Evolutionary conservation across 2,888 invertebrate genomes (phyloP).

Genomic region (Digitonthophagus gazella): DNA sequence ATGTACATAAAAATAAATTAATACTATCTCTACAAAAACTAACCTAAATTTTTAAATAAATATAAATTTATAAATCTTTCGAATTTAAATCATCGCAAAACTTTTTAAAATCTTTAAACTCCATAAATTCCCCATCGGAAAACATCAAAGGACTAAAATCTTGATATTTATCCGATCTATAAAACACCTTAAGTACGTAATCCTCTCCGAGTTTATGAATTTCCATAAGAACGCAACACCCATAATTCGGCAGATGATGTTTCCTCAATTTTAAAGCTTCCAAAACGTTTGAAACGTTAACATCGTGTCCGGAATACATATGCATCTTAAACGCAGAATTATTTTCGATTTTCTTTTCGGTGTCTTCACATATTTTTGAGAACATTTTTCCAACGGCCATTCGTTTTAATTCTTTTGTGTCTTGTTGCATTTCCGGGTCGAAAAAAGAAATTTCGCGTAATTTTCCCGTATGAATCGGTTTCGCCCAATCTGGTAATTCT

Average conservation of each 20-base stretch:
- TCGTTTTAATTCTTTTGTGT: slow-evolving; percentile 63
- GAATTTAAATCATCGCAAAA: neutral
- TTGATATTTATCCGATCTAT: neutral
- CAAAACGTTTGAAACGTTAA: slow-evolving; percentile 74
- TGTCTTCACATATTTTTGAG: slow-evolving; percentile 60
- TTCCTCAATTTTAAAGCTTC: slow-evolving; percentile 68
- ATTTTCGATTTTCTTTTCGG: slow-evolving; percentile 60
- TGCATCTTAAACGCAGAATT: slow-evolving; percentile 56
- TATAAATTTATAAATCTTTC: neutral
- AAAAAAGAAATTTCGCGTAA: slow-evolving; percentile 66
- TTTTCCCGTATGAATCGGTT: slow-evolving; percentile 64
- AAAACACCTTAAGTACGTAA: slow-evolving; percentile 19
- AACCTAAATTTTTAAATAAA: too few species aligned
- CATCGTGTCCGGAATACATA: slow-evolving; percentile 79
- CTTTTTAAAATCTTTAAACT: neutral
- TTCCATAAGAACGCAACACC: slow-evolving; percentile 3
- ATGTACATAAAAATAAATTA: too few species aligned
- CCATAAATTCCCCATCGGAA: neutral
- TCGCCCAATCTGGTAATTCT: slow-evolving; percentile 71
- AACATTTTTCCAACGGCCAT: slow-evolving; percentile 14
- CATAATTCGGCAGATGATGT: slow-evolving; percentile 31
- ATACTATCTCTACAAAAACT: too few species aligned
- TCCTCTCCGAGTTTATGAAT: slow-evolving; percentile 16
- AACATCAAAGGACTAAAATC: neutral
- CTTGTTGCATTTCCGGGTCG: slow-evolving; percentile 68